These are phyloP conservation scores for Sesamia inferens DNA, from an alignment of 2,888 invertebrate genomes.

Conservation along the genomic window DNA sequence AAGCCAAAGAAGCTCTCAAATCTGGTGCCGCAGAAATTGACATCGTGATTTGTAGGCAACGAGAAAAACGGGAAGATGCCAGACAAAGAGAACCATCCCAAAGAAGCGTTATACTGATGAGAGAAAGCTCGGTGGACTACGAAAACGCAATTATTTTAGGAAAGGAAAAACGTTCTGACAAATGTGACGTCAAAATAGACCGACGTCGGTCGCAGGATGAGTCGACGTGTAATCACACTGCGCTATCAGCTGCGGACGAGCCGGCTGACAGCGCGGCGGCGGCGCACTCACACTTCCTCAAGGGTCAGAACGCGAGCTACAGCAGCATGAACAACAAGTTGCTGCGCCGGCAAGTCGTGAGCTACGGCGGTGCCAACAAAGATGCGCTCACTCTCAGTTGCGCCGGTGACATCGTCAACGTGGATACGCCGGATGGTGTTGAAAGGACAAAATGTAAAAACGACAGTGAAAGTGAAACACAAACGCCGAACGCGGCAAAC, in stretches of 20 bases:
- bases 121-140: constrained; percentile 93
- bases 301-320: constrained; percentile 90
- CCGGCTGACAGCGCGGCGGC: constrained; percentile 78
- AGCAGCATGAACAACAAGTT: constrained; percentile 91
- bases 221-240: constrained; percentile 86
- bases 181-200: constrained; percentile 91
- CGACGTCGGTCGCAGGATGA: constrained; percentile 91
- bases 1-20: constrained; percentile 91
- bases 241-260: constrained; percentile 86
- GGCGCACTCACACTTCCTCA: constrained; percentile 91
- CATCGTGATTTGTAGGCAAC: constrained; percentile 91
- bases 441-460: constrained; percentile 78
- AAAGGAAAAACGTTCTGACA: constrained; percentile 85
- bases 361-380: constrained; percentile 88
- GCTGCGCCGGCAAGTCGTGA: constrained; percentile 89
- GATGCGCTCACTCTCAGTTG: constrained; percentile 85
- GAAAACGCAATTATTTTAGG: constrained; percentile 91
- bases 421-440: constrained; percentile 82
- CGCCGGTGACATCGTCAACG: constrained; percentile 81
- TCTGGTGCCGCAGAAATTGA: constrained; percentile 91
- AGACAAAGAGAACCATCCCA: constrained; percentile 75
- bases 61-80: constrained; percentile 74
- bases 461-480: constrained; percentile 82
- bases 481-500: constrained; percentile 89
- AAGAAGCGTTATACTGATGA: constrained; percentile 82